A percentile compares a stretch with the other conserved stretches of the same genome.
phyloP scores from a whole-genome alignment of 1,140 invertebrate species.

The Plectrocnemia conspersa region DNA sequence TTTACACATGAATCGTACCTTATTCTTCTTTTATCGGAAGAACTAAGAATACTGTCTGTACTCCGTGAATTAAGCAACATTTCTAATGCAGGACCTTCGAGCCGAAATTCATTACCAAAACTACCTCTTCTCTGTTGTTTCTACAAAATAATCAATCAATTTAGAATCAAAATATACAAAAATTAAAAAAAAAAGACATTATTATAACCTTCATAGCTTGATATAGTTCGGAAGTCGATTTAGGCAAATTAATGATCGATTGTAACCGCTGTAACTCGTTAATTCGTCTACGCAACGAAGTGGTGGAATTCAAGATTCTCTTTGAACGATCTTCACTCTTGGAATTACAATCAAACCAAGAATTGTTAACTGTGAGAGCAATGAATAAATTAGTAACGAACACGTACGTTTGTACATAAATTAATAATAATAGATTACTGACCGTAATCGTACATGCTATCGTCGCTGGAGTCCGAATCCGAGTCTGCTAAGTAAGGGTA shows the following conservation, averaged over 20 bases:
- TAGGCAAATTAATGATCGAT: no score
- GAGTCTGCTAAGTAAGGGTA: neutral
- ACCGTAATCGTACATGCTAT: slow-evolving; percentile 4
- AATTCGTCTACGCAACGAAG: slow-evolving; percentile 53
- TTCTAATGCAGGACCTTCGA: slow-evolving; percentile 42
- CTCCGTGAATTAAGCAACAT: slow-evolving; percentile 44
- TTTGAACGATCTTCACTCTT: no score
- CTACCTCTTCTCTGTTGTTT: slow-evolving; percentile 31
- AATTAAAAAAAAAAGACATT: neutral
- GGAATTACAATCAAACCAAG: no score
- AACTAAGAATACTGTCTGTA: slow-evolving; percentile 42
- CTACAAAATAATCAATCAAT: slow-evolving; percentile 6
- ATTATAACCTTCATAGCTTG: slow-evolving; percentile 37
- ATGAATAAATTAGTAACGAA: no score
- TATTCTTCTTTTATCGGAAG: slow-evolving; percentile 46
- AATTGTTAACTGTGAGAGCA: no score
- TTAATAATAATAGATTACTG: no score
- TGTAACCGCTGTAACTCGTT: slow-evolving; percentile 46
- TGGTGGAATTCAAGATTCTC: no score
- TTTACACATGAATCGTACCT: no score
- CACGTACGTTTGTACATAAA: no score
- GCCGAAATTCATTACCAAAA: slow-evolving; percentile 34
- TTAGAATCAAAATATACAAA: slow-evolving; percentile 4
- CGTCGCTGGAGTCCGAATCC: slow-evolving; percentile 15
- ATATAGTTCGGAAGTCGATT: slow-evolving; percentile 37